Evolutionary conservation across 2,113 vertebrate species (phyloP).

Genomic region (Datnioides undecimradiatus): DNA sequence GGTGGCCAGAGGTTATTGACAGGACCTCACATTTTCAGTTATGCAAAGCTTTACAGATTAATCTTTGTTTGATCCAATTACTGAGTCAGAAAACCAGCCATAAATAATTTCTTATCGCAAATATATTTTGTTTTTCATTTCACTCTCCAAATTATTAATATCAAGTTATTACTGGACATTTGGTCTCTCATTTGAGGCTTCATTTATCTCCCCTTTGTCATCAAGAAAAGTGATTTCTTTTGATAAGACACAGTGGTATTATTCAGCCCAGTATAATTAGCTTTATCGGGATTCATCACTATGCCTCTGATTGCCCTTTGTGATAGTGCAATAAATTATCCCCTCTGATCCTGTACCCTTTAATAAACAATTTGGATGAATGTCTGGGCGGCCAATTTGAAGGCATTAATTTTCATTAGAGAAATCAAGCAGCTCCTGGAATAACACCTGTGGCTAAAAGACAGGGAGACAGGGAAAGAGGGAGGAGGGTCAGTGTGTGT

Average conservation of each 20-base stretch:
- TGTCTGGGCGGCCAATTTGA: conserved; percentile 82
- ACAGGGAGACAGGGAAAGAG: conserved; percentile 11
- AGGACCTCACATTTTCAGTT: neutral
- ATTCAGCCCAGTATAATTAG: conserved; percentile 68
- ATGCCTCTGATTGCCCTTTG: conserved; percentile 73
- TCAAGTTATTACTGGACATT: conserved; percentile 10
- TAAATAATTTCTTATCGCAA: conserved; percentile 29
- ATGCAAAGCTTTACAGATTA: conserved; percentile 18
- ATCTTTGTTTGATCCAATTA: conserved; percentile 23
- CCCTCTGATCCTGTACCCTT: conserved; percentile 65
- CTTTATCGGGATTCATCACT: conserved; percentile 72
- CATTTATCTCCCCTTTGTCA: conserved; percentile 46
- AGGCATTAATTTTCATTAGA: conserved; percentile 83
- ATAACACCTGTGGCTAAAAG: conserved; percentile 77
- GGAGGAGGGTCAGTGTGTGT: neutral
- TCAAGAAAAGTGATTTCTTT: conserved; percentile 46
- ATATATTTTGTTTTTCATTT: conserved; percentile 38
- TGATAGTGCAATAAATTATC: conserved; percentile 80
- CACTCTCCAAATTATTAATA: conserved; percentile 26
- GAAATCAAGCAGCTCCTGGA: conserved; percentile 69
- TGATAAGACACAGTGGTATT: conserved; percentile 60
- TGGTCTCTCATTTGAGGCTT: conserved; percentile 23
- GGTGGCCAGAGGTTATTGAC: neutral
- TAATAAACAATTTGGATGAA: conserved; percentile 83
- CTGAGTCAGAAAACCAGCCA: neutral